Conservation (phyloP, 1,140 invertebrate species). For the Caerostris extrusa region DNA sequence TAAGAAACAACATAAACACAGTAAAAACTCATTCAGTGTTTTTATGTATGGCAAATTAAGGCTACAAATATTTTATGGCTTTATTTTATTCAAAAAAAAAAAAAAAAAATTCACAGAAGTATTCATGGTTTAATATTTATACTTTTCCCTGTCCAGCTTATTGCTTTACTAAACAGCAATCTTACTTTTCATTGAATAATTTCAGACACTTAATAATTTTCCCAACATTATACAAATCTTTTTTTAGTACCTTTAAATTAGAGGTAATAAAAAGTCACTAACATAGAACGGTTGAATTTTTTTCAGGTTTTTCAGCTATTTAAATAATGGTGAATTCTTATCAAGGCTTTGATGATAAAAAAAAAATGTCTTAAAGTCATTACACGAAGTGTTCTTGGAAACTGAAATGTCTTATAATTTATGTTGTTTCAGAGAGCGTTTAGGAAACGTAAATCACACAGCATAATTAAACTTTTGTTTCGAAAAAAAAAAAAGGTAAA, state of each 20-base stretch:
- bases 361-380: slow-evolving; percentile 3
- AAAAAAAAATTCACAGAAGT: not conserved
- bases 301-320: not conserved
- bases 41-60: not conserved
- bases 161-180: not conserved
- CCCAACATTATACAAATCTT: not conserved
- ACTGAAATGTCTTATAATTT: not conserved
- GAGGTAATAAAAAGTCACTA: slow-evolving; percentile 10
- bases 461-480: not conserved
- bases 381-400: not conserved
- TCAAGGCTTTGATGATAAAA: not conserved
- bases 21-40: not conserved
- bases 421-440: not conserved
- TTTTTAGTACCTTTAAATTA: not conserved
- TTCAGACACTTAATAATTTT: slow-evolving; percentile 22
- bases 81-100: not conserved
- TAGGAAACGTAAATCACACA: not conserved
- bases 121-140: not conserved
- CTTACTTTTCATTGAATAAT: slow-evolving; percentile 31
- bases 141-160: not conserved
- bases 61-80: not conserved
- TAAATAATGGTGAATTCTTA: not conserved
- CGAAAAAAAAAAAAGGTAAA: not conserved
- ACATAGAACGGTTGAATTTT: not conserved
- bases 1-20: not conserved